These are phyloP conservation scores for Tragelaphus scriptus DNA, from an alignment of 2,113 vertebrate genomes.

Conservation along the genomic window DNA sequence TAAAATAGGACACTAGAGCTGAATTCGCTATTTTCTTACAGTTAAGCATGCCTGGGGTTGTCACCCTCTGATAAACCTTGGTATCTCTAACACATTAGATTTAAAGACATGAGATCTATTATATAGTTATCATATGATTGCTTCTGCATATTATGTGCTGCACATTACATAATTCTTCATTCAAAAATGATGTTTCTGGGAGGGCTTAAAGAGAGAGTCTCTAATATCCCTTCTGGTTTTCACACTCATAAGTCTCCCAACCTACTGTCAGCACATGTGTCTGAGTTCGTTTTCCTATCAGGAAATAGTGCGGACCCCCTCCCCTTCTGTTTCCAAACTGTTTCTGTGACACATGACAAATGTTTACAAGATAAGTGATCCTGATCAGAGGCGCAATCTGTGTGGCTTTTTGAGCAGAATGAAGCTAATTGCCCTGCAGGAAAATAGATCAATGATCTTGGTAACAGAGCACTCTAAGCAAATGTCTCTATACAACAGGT, in stretches of 20 bases:
- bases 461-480: neutral
- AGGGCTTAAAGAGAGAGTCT: neutral
- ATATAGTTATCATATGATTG: neutral
- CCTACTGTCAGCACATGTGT: neutral
- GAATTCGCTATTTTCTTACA: neutral
- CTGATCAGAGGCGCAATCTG: neutral
- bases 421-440: neutral
- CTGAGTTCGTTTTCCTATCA: neutral
- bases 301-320: neutral
- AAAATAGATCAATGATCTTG: slow-evolving; percentile 20
- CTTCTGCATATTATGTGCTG: neutral
- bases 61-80: neutral
- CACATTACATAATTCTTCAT: neutral
- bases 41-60: neutral
- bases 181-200: neutral
- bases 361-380: neutral
- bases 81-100: neutral
- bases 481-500: neutral
- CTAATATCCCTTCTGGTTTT: no score
- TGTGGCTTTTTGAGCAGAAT: neutral
- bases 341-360: neutral
- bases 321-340: neutral
- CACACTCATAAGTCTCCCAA: neutral
- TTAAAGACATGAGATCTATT: neutral
- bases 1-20: neutral